Percentiles rank a stretch among this genome's conserved stretches.
phyloP scores from a whole-genome alignment of 2,797 vertebrate species.

The Ctenosaura bakeri region DNA sequence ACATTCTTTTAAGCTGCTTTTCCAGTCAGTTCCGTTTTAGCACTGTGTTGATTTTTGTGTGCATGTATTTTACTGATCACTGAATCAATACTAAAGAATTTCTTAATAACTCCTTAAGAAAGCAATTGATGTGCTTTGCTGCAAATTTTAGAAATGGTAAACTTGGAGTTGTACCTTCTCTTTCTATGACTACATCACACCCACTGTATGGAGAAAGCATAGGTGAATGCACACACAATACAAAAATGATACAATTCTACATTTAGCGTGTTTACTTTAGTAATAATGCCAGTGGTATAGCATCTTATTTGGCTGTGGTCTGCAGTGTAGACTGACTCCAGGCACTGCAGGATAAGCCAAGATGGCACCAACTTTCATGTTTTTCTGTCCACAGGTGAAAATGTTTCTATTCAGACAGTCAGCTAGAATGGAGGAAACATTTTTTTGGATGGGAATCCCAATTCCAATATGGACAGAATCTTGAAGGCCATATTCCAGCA shows the following conservation, averaged over 20 bases:
- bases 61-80: neutral
- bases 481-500: no score
- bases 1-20: neutral
- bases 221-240: neutral
- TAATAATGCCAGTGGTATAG: neutral
- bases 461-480: no score
- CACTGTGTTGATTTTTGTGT: neutral
- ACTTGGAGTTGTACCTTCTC: neutral
- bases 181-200: neutral
- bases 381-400: neutral
- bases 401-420: neutral
- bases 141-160: neutral
- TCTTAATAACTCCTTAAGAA: neutral
- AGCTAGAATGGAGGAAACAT: no score
- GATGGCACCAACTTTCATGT: neutral
- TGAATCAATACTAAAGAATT: neutral
- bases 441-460: no score
- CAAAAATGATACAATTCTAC: neutral
- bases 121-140: no score
- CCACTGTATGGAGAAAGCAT: neutral
- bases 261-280: neutral
- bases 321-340: neutral
- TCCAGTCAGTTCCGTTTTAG: neutral
- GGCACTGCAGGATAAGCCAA: neutral
- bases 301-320: neutral